A percentile compares a stretch with the other conserved stretches of the same genome.
phyloP scores from a whole-genome alignment of 2,113 vertebrate species.

The Dascyllus trimaculatus region DNA sequence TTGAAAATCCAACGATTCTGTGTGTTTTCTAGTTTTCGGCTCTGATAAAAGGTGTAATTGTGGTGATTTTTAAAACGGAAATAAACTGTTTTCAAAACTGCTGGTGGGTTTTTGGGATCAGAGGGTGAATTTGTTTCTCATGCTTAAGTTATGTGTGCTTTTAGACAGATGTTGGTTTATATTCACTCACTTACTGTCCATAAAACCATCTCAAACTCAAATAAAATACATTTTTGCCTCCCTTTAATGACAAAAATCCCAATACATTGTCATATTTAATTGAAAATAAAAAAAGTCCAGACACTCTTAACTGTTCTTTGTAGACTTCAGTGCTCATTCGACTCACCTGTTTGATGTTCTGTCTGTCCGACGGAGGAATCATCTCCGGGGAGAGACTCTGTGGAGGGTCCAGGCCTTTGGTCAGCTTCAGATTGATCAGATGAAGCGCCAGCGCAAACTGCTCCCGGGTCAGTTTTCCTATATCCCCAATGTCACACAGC shows the following conservation, averaged over 20 bases:
- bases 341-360: constrained; percentile 88
- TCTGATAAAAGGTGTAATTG: too few relatives aligned
- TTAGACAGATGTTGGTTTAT: too few relatives aligned
- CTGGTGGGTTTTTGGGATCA: too few relatives aligned
- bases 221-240: background rate
- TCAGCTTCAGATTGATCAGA: constrained; percentile 96
- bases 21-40: too few relatives aligned
- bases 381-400: constrained; percentile 93
- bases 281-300: background rate
- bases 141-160: too few relatives aligned
- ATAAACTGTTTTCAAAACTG: too few relatives aligned
- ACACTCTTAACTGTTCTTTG: background rate
- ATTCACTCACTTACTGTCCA: too few relatives aligned
- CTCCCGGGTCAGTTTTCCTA: constrained; percentile 95
- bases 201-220: background rate
- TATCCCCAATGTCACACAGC: constrained; percentile 94
- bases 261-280: background rate
- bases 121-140: too few relatives aligned
- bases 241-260: background rate
- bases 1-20: too few relatives aligned
- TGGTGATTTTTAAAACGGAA: too few relatives aligned
- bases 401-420: constrained; percentile 94
- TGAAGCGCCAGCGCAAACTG: constrained; percentile 97
- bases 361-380: constrained; percentile 95
- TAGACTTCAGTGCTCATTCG: accelerated